phyloP scores from a whole-genome alignment of 1,140 invertebrate species.

The Sycobia sp. region DNA sequence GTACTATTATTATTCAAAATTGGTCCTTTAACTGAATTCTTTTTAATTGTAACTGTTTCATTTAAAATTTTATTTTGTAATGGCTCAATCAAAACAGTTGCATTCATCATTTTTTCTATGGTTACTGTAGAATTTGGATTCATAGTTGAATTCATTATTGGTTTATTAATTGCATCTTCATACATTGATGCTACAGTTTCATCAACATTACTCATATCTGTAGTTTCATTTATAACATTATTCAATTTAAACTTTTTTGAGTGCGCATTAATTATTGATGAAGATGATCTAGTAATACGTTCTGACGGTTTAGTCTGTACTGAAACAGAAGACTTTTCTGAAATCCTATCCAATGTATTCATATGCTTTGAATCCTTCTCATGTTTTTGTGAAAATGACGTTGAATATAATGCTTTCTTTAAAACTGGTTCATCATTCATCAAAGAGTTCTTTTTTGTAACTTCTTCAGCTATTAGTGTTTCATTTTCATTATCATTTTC shows the following conservation, averaged over 20 bases:
- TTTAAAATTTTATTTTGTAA: slow-evolving; percentile 39
- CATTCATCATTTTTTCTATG: slow-evolving; percentile 47
- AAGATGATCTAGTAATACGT: slow-evolving; percentile 23
- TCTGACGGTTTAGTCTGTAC: neutral
- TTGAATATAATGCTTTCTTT: slow-evolving; percentile 37
- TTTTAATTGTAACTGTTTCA: slow-evolving; percentile 44
- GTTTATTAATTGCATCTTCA: slow-evolving; percentile 56
- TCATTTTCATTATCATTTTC: slow-evolving; percentile 3
- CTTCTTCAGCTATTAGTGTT: slow-evolving; percentile 1
- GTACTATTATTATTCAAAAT: neutral
- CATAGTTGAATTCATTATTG: slow-evolving; percentile 57
- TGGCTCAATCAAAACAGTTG: slow-evolving; percentile 47
- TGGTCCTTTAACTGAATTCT: slow-evolving; percentile 23
- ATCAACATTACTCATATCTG: slow-evolving; percentile 32
- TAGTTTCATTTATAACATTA: slow-evolving; percentile 41
- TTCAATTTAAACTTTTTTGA: slow-evolving; percentile 4
- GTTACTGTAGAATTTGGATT: slow-evolving; percentile 42
- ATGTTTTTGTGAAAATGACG: neutral
- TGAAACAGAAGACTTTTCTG: slow-evolving; percentile 3
- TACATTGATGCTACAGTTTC: slow-evolving; percentile 50
- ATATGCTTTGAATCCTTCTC: slow-evolving; percentile 3
- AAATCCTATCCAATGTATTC: slow-evolving; percentile 6
- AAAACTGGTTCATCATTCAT: slow-evolving; percentile 29
- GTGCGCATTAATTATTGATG: slow-evolving; percentile 9
- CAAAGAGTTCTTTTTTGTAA: slow-evolving; percentile 1